Evolutionary conservation across 2,113 vertebrate genomes (phyloP), one percentile per base, ranked within the genome.

Genomic region (Argyrosomus japonicus): DNA sequence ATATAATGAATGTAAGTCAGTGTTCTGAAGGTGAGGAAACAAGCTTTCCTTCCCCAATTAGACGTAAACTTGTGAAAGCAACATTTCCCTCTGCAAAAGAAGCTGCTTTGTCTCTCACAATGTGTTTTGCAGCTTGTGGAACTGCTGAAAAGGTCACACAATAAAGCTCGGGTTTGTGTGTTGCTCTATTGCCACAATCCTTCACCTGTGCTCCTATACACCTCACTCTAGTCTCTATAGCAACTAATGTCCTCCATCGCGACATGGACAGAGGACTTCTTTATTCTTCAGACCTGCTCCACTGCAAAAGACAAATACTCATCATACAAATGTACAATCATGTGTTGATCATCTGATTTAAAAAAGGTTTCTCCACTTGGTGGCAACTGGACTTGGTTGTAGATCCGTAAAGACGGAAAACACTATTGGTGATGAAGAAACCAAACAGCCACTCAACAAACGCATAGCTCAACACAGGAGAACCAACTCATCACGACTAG

Each of bases 221-320:
- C 47, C 53, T 71, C 69, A 11, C 19, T 70, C 57, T 32, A 1
- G 79, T 89, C 62, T 63, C 87, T 79, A 89, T 86, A 70, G 79
- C 54, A 86, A 87, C 88, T 63, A 62, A 47, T 54, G 54, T 81
- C 32, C 27, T 84, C 32, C 0, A 50, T 51, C 17, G 18, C 4
- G 0, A 25, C 43, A 11, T 36, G 2, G 64, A 77, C 36, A 17
- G 23, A 14, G n/a, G 23, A 29, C 62, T 25, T 23, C 32, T 65
- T 15, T 36, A 17, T 60, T 67, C 5, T 13, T 62, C 23, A 69
- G 56, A 56, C 36, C 27, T 14, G 11, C 11, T 50, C 15, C 19
- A 6, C 36, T 8, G 13, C 50, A 25, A 4, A 51, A 50, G 50
- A 72, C 21, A 48, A 1, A 57, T 13, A 23, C 45, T 57, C 40